Conservation (phyloP, 37 sponge, comb jelly and placozoan genomes). For the Bolinopsis microptera region DNA sequence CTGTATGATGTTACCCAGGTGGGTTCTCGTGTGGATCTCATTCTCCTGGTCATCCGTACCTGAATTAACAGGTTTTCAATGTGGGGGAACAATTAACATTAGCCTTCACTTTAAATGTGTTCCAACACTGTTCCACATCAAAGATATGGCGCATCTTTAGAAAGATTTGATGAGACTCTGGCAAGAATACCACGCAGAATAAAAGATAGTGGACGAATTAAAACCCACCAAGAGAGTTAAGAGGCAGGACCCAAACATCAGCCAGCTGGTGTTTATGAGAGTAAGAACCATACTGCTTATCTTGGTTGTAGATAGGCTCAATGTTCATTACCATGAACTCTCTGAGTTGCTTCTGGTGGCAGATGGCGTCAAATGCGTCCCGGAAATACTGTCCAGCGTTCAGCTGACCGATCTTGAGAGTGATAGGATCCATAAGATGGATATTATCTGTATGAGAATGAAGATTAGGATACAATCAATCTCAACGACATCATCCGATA, state of each 20-base stretch:
- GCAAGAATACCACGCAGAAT: too few relatives aligned
- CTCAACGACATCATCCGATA: too few relatives aligned
- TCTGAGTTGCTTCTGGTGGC: conserved; percentile 75
- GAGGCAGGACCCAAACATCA: conserved; percentile 85
- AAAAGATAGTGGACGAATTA: too few relatives aligned
- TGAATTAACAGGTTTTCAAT: neutral
- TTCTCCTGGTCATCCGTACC: conserved; percentile 72
- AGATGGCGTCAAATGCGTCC: conserved; percentile 77
- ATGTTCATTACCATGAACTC: conserved; percentile 88
- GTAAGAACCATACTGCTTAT: neutral
- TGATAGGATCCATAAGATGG: conserved; percentile 82
- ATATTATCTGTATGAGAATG: conserved; percentile 64
- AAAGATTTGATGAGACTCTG: too few relatives aligned
- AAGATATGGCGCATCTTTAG: too few relatives aligned
- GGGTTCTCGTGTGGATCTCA: conserved; percentile 78
- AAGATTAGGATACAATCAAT: neutral
- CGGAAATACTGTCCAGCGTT: conserved; percentile 77
- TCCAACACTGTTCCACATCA: too few relatives aligned
- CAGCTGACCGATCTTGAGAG: conserved; percentile 76
- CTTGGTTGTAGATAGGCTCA: conserved; percentile 66
- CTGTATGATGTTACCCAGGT: conserved; percentile 88
- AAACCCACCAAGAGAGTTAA: conserved; percentile 72
- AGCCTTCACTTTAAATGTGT: too few relatives aligned
- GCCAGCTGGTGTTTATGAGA: conserved; percentile 69
- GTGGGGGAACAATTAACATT: too few relatives aligned